Percentiles rank a stretch among this genome's conserved stretches.
Conservation (phyloP, 2,888 invertebrate species). For the Ophion obscuratus region DNA sequence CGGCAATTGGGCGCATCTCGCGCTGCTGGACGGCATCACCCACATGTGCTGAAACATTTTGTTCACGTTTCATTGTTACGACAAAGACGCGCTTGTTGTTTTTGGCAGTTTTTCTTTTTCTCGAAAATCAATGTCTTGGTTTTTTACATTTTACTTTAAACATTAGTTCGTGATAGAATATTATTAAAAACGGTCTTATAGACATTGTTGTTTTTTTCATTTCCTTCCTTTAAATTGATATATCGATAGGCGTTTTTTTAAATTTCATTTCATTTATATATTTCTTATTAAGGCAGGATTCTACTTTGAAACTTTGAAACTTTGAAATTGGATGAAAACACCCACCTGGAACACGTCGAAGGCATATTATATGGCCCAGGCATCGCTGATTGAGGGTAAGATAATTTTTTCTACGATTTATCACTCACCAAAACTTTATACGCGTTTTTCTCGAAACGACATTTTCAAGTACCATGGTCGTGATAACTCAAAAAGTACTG, state of each 20-base stretch:
- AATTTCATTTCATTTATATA: neutral
- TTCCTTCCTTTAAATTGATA: neutral
- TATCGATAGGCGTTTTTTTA: neutral
- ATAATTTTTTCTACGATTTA: no score
- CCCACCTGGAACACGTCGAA: no score
- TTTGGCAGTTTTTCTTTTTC: neutral
- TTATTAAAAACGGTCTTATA: neutral
- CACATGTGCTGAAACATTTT: constrained; percentile 93
- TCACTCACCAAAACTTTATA: no score
- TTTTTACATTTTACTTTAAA: neutral
- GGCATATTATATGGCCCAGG: no score
- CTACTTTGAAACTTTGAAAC: no score
- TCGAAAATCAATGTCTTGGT: constrained; percentile 71
- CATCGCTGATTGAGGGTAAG: no score
- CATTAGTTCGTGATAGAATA: no score
- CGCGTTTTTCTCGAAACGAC: no score
- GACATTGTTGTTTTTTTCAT: neutral
- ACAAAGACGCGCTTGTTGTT: constrained; percentile 72
- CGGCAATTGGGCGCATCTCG: constrained; percentile 98
- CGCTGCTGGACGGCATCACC: constrained; percentile 99
- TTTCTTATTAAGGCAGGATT: no score
- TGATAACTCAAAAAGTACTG: no score
- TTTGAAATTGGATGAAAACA: no score
- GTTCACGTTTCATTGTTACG: neutral
- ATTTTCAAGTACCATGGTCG: no score